Evolutionary conservation across 2,797 vertebrate genomes (phyloP), one percentile per base, ranked within the genome.

Genomic region (Tragelaphus eurycerus): DNA sequence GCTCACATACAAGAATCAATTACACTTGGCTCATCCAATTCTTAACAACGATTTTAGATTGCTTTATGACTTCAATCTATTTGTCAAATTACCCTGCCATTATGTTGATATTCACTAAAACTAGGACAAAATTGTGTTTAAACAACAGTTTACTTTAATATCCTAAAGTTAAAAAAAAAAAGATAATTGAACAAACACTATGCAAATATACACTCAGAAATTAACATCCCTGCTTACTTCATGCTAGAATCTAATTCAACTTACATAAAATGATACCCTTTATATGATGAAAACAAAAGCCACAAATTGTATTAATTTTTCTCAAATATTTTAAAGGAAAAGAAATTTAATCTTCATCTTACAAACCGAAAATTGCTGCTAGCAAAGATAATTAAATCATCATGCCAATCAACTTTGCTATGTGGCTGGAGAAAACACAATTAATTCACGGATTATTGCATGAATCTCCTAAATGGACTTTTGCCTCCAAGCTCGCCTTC

Each of bases 81-180:
- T 98, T 98, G 60, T 97, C 79, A 98, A 94, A 95, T 96, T 95
- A 93, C 7, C 88, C 76, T 93, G 31, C 19, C 60, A 90, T 86
- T 96, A 88, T 52, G 48, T 54, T 89, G 86, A 25, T 89, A 19
- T 93, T 97, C 78, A 96, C 1, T 92, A 97, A 97, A 83, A 17
- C 48, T 76, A 96, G 12, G 23, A 46, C 46, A 98, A 98, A 97
- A 81, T n/a, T 57, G 2, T 64, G 2, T 38, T 96, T 97, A 96
- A 93, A 96, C 81, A 89, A 81, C 2, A 54, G 17, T 50, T 96
- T 96, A n/a, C 38, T 93, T 96, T 86, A 62, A 89, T 93, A 97
- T 11, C 23, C 21, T 90, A 67, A 96, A 93, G 12, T 86, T 74
- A 88, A 86, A 79, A 90, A 82, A n/a, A 90, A 86, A 81, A 88